Evolutionary conservation across 2,113 vertebrate genomes (phyloP), one percentile per base, ranked within the genome.

Genomic region (Calyptommatus sinebrachiatus): DNA sequence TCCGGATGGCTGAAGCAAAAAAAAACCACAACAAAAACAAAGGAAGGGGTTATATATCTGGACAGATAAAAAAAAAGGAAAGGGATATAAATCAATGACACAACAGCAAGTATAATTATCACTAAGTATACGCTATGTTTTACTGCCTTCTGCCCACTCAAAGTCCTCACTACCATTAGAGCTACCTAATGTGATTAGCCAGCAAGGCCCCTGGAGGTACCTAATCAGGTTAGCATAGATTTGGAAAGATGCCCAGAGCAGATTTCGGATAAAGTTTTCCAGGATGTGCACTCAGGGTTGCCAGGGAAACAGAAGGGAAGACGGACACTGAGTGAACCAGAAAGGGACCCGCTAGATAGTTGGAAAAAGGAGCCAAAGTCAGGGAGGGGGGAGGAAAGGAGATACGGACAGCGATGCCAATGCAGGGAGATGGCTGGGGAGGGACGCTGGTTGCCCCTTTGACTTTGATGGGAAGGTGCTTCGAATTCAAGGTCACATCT

Each of bases 201-300:
- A 95, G 95, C 95, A 96, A 94, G 94, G 96, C 95, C 96, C 96
- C 94, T 93, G 95, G 96, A 97, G 96, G 95, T 91, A 94, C 93
- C 91, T 98, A 99, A 99, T 98, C 96, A 96, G 95, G 97, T 99
- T 99, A 99, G 97, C 95, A 99, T 99, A 97, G 98, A 99, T 99
- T 94, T 96, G 94, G 95, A 96, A 87, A 89, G 94, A 94, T 94
- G 94, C 94, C 94, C 95, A 93, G 94, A 95, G 94, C 94, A 93
- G 94, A 92, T 92, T 93, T 93, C 92, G 92, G 93, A 94, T 93
- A 92, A 94, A 95, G 91, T 95, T 94, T 95, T 95, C 94, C 94
- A 94, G 94, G 94, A 94, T 95, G 93, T 92, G 94, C 94, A 94
- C 93, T 94, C 93, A 92, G 90, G 0, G 94, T 95, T 95, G 93